Evolutionary conservation across 2,113 vertebrate genomes (phyloP).

Genomic region (Polyodon spathula): DNA sequence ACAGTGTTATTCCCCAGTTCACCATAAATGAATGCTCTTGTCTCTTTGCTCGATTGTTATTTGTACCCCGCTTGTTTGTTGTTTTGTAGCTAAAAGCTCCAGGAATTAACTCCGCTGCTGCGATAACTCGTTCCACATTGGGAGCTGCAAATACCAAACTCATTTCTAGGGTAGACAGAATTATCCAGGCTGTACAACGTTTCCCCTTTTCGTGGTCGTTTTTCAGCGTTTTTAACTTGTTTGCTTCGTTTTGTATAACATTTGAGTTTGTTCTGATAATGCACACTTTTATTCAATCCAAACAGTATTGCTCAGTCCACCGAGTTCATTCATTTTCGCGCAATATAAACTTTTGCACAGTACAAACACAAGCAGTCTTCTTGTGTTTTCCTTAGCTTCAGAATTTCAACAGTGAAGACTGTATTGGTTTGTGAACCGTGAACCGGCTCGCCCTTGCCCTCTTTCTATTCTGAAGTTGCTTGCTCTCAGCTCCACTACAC

Average conservation of each 20-base stretch:
- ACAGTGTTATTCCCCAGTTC: background rate
- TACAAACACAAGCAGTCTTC: too few species aligned
- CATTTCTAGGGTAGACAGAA: background rate
- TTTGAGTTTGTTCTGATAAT: too few species aligned
- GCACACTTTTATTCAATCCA: too few species aligned
- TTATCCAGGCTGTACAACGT: too few species aligned
- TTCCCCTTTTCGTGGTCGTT: too few species aligned
- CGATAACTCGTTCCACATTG: background rate
- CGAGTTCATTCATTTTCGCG: too few species aligned
- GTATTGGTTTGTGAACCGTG: background rate
- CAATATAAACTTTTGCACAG: too few species aligned
- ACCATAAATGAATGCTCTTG: constrained; percentile 9
- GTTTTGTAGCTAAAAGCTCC: background rate
- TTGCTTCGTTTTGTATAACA: too few species aligned
- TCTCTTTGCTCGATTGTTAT: constrained; percentile 4
- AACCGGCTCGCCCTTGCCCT: background rate
- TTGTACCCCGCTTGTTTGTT: background rate
- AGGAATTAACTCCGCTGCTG: constrained; percentile 9
- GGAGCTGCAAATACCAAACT: background rate
- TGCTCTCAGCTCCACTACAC: background rate
- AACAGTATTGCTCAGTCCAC: too few species aligned
- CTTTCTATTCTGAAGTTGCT: constrained; percentile 14
- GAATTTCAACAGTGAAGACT: too few species aligned
- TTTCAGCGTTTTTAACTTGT: too few species aligned
- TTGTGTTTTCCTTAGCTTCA: too few species aligned